phyloP scores from a whole-genome alignment of 2,797 vertebrate genomes.

The Mallotus villosus region DNA sequence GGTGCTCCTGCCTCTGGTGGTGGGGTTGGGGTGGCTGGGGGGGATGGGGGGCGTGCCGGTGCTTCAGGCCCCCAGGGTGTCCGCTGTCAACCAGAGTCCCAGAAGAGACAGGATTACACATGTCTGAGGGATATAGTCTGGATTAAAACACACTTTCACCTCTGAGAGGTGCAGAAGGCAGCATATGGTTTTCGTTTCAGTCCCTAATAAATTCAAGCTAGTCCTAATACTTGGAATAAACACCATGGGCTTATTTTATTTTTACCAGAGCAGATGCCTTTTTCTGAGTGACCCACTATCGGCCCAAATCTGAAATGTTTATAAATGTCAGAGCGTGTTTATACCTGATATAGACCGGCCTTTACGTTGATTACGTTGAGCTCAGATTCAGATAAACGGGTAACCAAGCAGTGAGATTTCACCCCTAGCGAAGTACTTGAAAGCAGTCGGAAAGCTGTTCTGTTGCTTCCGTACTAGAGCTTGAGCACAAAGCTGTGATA shows the following conservation, averaged over 20 bases:
- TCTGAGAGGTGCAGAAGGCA: conserved; percentile 33
- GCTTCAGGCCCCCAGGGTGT: conserved; percentile 36
- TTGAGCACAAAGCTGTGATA: background rate
- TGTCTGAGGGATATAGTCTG: conserved; percentile 13
- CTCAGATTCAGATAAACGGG: no score
- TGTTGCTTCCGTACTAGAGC: no score
- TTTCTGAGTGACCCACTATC: conserved; percentile 32
- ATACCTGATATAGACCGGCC: conserved; percentile 44
- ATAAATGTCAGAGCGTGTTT: conserved; percentile 41
- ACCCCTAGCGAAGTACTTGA: no score
- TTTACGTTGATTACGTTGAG: conserved; percentile 18
- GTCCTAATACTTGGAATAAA: conserved; percentile 41
- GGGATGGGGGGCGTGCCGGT: conserved; percentile 32
- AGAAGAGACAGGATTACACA: conserved; percentile 35
- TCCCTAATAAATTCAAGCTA: conserved; percentile 32
- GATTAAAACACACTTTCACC: conserved; percentile 40
- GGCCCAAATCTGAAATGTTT: conserved; percentile 42
- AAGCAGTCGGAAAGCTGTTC: no score
- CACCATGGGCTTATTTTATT: conserved; percentile 55
- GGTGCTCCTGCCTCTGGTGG: conserved; percentile 30
- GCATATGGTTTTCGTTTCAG: conserved; percentile 36
- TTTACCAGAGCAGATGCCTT: conserved; percentile 29
- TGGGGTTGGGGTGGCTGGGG: background rate
- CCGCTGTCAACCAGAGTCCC: conserved; percentile 49
- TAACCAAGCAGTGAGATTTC: no score